Evolutionary conservation across 2,888 invertebrate species (phyloP), one percentile per base, ranked within the genome.

Genomic region (Mythimna vitellina): DNA sequence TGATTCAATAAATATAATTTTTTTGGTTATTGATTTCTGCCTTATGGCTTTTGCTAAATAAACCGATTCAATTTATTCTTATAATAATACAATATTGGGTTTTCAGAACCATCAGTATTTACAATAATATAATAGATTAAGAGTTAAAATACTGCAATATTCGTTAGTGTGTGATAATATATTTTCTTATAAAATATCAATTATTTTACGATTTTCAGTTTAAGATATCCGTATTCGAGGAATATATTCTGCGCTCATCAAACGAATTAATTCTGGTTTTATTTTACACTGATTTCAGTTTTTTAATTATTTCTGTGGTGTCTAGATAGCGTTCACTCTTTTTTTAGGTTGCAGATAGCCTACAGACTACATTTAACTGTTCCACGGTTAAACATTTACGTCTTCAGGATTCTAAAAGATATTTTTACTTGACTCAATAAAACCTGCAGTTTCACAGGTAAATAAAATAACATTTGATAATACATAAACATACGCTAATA

Each of bases 121-220:
- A 63, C n/a, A 51, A 63, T 64, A 62, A 53, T 70, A 63, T 56
- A 57, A 32, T 32, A n/a, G 20, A n/a, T n/a, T n/a, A n/a, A n/a
- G 35, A 65, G 35, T 70, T 38, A 10, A 73, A 70, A 61, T 78
- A 20, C 69, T 66, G 53, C 42, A 42, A 60, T 71, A 62, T 67
- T 66, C 56, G 32, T 68, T 46, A 72, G 56, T 70, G 58, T 68
- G 63, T 68, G 61, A 68, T 60, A 49, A 63, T 49, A 64, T 62
- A n/a, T 62, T 66, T 70, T 68, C 35, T 49, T 53, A 60, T 66
- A 38, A 56, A 58, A 53, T 74, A 70, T 60, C n/a, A 49, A 69
- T 78, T 67, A 61, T 58, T 70, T 58, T 35, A 60, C 51, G 65
- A 68, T 63, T 70, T 82, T 66, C 65, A 67, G 67, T 56, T 53